Base-by-base conservation (phyloP, 1,140 invertebrate genomes). In the Lasioglossum baleicum region DNA sequence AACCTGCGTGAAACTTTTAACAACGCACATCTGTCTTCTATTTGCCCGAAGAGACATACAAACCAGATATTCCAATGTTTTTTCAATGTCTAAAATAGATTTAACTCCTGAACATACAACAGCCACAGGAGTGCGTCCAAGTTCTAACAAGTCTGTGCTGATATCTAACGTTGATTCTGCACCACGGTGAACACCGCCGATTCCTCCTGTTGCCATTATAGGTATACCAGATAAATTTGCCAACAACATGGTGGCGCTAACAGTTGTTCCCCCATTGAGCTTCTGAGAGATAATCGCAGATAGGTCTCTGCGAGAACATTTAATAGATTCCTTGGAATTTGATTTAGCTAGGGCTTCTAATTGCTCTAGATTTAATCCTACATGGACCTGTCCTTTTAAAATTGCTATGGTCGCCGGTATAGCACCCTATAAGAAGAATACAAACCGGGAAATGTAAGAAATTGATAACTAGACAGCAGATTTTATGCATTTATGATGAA, bases 81-180 rank as follows among this genome's bases (percentile, higher is more conserved):
- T 96, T 1, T 95, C 95, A 88, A 99, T 98, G 91, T 99, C 99
- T 44, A 99, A 94, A 87, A 99, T 99, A 53, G 98, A 99, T 94
- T 99, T 99, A 56, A 99, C 95, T 20, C 99, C 99, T 87, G 98
- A 97, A 82, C 97, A 99, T 2, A 99, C 96, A 15, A 99, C 98
- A 75, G 97, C 95, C 1, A 99, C 95, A 10, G 96, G 96, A 78
- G 96, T 98, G 68, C 96, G 94, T 8, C 98, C 96, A 35, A 99
- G 94, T 92, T 99, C 98, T 13, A 95, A 95, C 22, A 99, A 94
- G 94, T 99, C 99, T 10, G 99, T 98, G 84, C 98, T 99, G 11
- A 99, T 94, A 92, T 99, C 99, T 90, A 99, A 94, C 71, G 96
- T 97, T 17, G 91, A 92, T 89, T 99, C 96, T 2, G 95, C 98